Evolutionary conservation across 2,888 invertebrate genomes (phyloP), one percentile per base, ranked within the genome.

Genomic region (Chaetoderma sp.): DNA sequence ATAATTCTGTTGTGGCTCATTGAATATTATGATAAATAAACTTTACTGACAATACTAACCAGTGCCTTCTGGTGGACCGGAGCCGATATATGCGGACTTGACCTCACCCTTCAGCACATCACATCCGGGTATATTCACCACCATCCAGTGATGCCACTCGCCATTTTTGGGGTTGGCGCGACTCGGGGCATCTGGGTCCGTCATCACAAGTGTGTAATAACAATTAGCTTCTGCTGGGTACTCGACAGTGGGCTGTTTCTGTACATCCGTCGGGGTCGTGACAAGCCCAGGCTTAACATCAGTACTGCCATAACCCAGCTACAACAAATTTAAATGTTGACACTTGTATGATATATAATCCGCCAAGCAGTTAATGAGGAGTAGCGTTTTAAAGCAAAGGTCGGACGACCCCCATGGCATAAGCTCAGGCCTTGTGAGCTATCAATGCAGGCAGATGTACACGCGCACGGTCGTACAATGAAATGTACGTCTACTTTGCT

Each of bases 101-200:
- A 89, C 89, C 62, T 94, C 93, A 4, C 96, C 96, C 2, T 89
- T 88, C 0, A 83, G 78, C 1, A 96, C 83, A 73, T 93, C 88
- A 71, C 82, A 86, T 13, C 93, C 95, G 18, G 92, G 93, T 73
- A 97, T 93, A 83, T 96, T 96, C 27, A 90, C 93, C 0, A 96
- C 92, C 3, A 95, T 86, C 96, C 96, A 96, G 86, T 96, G 96
- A 80, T 93, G 93, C 92, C 93, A 95, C 86, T 96, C 96, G 36
- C 95, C 90, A 84, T 90, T 91, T 70, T 89, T 92, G 0, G 95
- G 95, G 8, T 92, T 90, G n/a, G 89, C 83, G 33, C 96, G 91
- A 72, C 92, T 93, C 0, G 96, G 96, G 8, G 95, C 95, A 89
- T 96, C 96, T 0, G 96, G 96, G 88, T 97, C 96, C 75, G 39